These are phyloP conservation scores for Dipodomys spectabilis DNA, from an alignment of 2,113 vertebrate genomes.

Conservation along the genomic window DNA sequence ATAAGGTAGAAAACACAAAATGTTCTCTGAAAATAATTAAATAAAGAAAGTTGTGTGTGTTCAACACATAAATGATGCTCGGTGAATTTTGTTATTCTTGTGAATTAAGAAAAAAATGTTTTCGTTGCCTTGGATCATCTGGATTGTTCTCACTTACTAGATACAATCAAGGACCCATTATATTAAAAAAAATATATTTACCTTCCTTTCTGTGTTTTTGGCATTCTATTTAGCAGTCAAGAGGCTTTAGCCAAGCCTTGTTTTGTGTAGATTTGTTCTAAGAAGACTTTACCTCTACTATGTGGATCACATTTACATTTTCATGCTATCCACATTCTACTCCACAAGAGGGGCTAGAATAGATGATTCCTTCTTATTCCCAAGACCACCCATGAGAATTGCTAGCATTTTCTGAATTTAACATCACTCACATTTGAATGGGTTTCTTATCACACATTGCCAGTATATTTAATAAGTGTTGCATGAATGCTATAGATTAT, in stretches of 20 bases:
- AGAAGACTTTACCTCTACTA: not conserved
- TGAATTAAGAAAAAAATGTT: not conserved
- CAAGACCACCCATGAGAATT: not conserved
- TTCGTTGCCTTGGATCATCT: constrained; percentile 22
- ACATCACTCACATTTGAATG: not conserved
- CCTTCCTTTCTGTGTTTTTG: not conserved
- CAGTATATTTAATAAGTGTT: not conserved
- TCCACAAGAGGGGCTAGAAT: not conserved
- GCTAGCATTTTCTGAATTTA: not conserved
- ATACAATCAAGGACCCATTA: not conserved
- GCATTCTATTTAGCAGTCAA: not conserved
- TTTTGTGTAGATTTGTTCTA: constrained; percentile 27
- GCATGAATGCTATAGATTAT: constrained; percentile 23
- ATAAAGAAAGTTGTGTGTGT: not conserved
- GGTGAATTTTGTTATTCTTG: constrained; percentile 29
- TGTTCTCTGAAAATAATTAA: not conserved
- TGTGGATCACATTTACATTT: constrained; percentile 9
- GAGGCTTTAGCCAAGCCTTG: not conserved
- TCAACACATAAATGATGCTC: constrained; percentile 6
- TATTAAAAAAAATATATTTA: not conserved
- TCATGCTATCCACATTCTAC: not conserved
- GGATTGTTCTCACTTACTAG: not conserved
- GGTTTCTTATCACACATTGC: not conserved
- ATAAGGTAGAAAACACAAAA: constrained; percentile 13
- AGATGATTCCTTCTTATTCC: not conserved